Evolutionary conservation across 2,888 invertebrate species (phyloP).

Genomic region (Apotomis betuletana): DNA sequence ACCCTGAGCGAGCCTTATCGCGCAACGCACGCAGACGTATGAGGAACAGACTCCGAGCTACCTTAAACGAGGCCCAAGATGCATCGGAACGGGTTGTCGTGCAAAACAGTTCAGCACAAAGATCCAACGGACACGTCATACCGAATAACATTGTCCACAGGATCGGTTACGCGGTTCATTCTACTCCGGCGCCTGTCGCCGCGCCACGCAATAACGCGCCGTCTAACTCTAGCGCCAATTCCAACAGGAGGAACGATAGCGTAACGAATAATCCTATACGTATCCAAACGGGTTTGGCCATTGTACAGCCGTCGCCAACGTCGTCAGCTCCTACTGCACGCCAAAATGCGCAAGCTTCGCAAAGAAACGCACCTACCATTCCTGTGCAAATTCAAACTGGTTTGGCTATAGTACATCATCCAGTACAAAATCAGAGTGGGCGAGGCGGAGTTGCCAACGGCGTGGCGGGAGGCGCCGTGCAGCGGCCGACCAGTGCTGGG

Average conservation of each 20-base stretch:
- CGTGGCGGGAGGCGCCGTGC: conserved; percentile 32
- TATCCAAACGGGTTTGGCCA: conserved; percentile 22
- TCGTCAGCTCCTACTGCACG: conserved; percentile 16
- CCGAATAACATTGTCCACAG: conserved; percentile 20
- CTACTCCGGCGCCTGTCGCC: conserved; percentile 3
- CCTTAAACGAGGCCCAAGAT: conserved; percentile 56
- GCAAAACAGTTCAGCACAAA: conserved; percentile 40
- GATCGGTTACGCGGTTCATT: conserved; percentile 2
- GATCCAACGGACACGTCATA: conserved; percentile 49
- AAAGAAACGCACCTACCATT: conserved; percentile 43
- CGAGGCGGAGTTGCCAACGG: conserved; percentile 4
- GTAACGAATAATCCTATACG: conserved; percentile 9
- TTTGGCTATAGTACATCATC: conserved; percentile 43
- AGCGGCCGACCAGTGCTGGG: conserved; percentile 43
- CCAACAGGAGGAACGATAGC: conserved; percentile 13
- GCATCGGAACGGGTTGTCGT: conserved; percentile 43
- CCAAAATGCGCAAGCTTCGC: conserved; percentile 9
- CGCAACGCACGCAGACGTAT: conserved; percentile 71
- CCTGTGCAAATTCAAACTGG: conserved; percentile 45
- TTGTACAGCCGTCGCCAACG: conserved; percentile 22
- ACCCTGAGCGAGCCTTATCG: conserved; percentile 50
- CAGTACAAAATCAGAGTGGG: conserved; percentile 4
- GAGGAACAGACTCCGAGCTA: conserved; percentile 65
- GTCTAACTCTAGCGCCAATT: conserved; percentile 13
- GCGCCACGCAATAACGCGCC: conserved; percentile 20